Percentiles rank a stretch among this genome's conserved stretches.
Evolutionary conservation across 2,113 vertebrate species (phyloP).

Genomic region (Syrmaticus mikado): DNA sequence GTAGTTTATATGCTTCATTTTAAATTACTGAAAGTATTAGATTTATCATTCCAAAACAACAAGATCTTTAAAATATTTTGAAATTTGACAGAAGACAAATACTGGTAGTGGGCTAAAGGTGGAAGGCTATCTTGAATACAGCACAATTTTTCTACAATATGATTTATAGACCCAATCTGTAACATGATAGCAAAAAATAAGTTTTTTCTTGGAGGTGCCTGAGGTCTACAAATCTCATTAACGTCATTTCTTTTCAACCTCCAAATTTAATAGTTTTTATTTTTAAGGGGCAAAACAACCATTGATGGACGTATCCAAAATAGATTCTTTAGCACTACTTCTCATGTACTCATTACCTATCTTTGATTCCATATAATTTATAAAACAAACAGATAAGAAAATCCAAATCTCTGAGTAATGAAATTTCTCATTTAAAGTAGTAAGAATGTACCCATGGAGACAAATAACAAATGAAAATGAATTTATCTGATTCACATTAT

Average conservation of each 20-base stretch:
- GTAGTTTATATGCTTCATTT: not conserved
- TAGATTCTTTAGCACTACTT: not conserved
- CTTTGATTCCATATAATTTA: not conserved
- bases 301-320: not conserved
- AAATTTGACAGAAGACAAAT: slow-evolving; percentile 50
- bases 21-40: not conserved
- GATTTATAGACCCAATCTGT: slow-evolving; percentile 46
- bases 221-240: slow-evolving; percentile 49
- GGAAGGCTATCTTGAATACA: slow-evolving; percentile 45
- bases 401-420: not conserved
- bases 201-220: not conserved
- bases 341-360: not conserved
- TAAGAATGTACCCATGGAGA: not conserved
- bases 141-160: slow-evolving; percentile 26
- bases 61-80: slow-evolving; percentile 31
- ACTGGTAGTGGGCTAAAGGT: slow-evolving; percentile 22
- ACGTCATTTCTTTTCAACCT: slow-evolving; percentile 14
- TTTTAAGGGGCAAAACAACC: slow-evolving; percentile 3
- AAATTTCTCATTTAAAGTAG: not conserved
- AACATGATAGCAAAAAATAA: slow-evolving; percentile 4
- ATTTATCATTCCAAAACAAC: not conserved
- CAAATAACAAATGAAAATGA: not conserved
- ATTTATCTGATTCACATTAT: not conserved
- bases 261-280: slow-evolving; percentile 2
- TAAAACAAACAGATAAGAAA: not conserved